Base-by-base conservation (phyloP, 2,888 invertebrate species). In the Atrina japonica region DNA sequence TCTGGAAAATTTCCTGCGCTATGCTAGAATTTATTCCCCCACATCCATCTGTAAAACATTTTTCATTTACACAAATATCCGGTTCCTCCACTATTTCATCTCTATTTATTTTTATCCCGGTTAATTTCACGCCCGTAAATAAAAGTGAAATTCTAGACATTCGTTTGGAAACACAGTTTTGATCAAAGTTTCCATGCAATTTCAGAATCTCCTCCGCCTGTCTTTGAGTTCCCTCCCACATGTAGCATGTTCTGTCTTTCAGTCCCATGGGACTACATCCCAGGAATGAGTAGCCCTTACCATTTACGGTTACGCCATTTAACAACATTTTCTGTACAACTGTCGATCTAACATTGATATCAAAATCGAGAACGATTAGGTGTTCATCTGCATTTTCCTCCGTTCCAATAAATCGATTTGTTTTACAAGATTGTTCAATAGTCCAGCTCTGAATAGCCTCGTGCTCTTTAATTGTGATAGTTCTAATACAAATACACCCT, bases 241-340 rank as follows among this genome's bases (percentile, higher is more conserved):
- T 55, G n/a, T 61, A 73, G 52, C 76, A 76, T 67, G 70, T 73
- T 35, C 76, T 55, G 1, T 61, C 27, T 55, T 76, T 76, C 18
- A 73, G 35, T 47, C 76, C 76, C 18, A 30, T 66, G 14, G 68
- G 61, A 58, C 73, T 76, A 47, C 76, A 76, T 2, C 73, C 76
- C 2, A 76, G 58, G 50, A 73, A 76, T 14, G 49, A 30, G 55
- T 76, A 76, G 5, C 53, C 6, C 1, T 64, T 25, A 6, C 76
- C 76, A 35, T 73, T 73, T 1, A 76, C 60, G 3, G 41, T 68
- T 7, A 76, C n/a, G 5, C 69, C 73, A 40, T 58, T 49, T 14
- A 69, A 18, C 25, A 76, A 30, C 35, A 71, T 55, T 35, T 60
- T 63, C 30, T 76, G 73, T 25, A 67, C 76, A 14, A 59, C n/a